These are phyloP conservation scores for Hesperophylax magnus DNA, from an alignment of 1,140 invertebrate genomes.

Conservation along the genomic window DNA sequence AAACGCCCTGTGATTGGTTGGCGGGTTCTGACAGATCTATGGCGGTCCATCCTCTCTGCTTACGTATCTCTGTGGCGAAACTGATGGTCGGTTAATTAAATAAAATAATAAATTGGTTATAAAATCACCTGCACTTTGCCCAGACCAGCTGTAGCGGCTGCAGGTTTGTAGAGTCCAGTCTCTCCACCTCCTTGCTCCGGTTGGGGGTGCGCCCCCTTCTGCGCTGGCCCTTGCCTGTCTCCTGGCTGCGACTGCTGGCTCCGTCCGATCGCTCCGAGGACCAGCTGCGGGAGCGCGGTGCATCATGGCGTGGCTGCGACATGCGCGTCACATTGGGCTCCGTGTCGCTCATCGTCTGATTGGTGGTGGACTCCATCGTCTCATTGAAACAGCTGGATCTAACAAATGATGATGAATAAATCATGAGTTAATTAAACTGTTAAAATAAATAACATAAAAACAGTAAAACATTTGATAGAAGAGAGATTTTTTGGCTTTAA, in stretches of 20 bases:
- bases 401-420: too few species aligned
- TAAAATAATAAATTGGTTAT: not conserved
- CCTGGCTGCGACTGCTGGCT: slow-evolving; percentile 14
- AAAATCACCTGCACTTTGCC: slow-evolving; percentile 85
- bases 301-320: slow-evolving; percentile 6
- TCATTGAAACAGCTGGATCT: slow-evolving; percentile 63
- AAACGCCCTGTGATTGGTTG: too few species aligned
- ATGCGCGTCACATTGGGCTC: slow-evolving; percentile 50
- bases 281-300: slow-evolving; percentile 21
- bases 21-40: too few species aligned
- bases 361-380: slow-evolving; percentile 61
- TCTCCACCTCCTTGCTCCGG: slow-evolving; percentile 28
- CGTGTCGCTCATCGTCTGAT: slow-evolving; percentile 54
- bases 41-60: too few species aligned
- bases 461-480: too few species aligned
- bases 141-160: slow-evolving; percentile 94
- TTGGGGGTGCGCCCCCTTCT: slow-evolving; percentile 44
- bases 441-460: too few species aligned
- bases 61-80: too few species aligned
- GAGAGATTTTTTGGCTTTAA: too few species aligned
- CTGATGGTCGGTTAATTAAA: too few species aligned
- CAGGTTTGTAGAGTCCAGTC: slow-evolving; percentile 64
- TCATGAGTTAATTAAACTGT: too few species aligned
- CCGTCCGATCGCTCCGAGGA: slow-evolving; percentile 46
- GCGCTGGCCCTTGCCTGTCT: slow-evolving; percentile 40